Conservation (phyloP, 2,797 vertebrate species). For the Borostomias antarcticus region DNA sequence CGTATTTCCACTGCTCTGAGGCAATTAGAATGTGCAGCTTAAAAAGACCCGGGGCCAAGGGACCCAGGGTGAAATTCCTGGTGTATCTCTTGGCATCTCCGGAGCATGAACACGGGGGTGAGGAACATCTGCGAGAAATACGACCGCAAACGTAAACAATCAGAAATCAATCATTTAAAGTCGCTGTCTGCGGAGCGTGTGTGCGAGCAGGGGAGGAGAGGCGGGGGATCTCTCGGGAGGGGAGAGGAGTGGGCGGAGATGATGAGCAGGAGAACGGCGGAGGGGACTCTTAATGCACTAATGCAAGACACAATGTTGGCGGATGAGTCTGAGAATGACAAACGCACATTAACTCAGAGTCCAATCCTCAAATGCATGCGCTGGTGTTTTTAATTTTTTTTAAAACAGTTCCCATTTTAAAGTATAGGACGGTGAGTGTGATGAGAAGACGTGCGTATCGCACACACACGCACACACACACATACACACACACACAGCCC, state of each 20-base stretch:
- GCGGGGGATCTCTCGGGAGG: constrained; percentile 10
- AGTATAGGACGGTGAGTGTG: too few species aligned
- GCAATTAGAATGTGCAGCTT: constrained; percentile 39
- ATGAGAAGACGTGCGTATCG: too few species aligned
- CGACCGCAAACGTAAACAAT: constrained; percentile 65
- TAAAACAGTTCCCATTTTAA: too few species aligned
- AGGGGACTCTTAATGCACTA: constrained; percentile 31
- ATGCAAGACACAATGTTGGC: constrained; percentile 52
- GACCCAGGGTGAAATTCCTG: constrained; percentile 53
- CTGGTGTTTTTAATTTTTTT: too few species aligned
- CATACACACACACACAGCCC: too few species aligned
- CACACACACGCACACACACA: too few species aligned
- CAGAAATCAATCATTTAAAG: constrained; percentile 56
- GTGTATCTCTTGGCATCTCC: constrained; percentile 58
- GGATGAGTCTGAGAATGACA: constrained; percentile 14
- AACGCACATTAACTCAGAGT: constrained; percentile 50
- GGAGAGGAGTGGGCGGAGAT: constrained; percentile 24
- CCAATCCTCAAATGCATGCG: too few species aligned
- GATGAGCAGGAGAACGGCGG: background rate
- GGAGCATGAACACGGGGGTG: constrained; percentile 13
- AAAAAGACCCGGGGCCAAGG: constrained; percentile 43
- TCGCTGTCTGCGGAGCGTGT: constrained; percentile 36
- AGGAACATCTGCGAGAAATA: constrained; percentile 58
- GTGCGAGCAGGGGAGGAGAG: constrained; percentile 43
- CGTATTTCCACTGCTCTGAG: constrained; percentile 54